These are phyloP conservation scores for Trogon melanurus DNA, from an alignment of 2,113 vertebrate genomes.

Conservation along the genomic window DNA sequence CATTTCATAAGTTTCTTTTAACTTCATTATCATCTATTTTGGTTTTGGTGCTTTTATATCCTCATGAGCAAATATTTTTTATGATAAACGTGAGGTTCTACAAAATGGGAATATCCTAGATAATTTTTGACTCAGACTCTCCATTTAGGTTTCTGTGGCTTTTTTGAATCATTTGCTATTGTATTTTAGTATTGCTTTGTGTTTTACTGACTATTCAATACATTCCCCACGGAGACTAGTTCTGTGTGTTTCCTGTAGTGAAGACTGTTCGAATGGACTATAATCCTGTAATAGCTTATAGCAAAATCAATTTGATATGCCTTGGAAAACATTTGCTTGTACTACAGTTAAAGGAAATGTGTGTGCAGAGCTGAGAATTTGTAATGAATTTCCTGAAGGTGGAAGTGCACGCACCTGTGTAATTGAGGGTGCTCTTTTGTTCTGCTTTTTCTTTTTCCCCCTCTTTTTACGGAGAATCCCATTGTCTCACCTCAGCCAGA, in stretches of 20 bases:
- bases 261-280: slow-evolving; percentile 44
- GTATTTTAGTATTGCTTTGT: not conserved
- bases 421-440: not conserved
- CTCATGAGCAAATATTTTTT: not conserved
- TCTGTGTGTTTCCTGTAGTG: slow-evolving; percentile 31
- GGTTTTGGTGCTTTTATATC: not conserved
- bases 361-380: slow-evolving; percentile 33
- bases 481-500: not conserved
- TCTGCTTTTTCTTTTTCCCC: not conserved
- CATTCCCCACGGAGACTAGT: slow-evolving; percentile 13
- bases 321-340: not conserved
- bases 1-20: not conserved
- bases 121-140: not conserved
- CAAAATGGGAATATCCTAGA: not conserved
- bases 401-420: not conserved
- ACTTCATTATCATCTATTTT: not conserved
- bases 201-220: slow-evolving; percentile 50
- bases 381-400: not conserved
- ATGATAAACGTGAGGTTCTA: not conserved
- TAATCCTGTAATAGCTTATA: slow-evolving; percentile 42
- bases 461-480: not conserved
- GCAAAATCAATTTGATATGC: slow-evolving; percentile 51
- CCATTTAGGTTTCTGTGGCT: not conserved
- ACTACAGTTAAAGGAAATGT: slow-evolving; percentile 13
- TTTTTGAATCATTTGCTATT: not conserved